These are phyloP conservation scores for Seriola rivoliana DNA, from an alignment of 2,113 vertebrate species.

Conservation along the genomic window DNA sequence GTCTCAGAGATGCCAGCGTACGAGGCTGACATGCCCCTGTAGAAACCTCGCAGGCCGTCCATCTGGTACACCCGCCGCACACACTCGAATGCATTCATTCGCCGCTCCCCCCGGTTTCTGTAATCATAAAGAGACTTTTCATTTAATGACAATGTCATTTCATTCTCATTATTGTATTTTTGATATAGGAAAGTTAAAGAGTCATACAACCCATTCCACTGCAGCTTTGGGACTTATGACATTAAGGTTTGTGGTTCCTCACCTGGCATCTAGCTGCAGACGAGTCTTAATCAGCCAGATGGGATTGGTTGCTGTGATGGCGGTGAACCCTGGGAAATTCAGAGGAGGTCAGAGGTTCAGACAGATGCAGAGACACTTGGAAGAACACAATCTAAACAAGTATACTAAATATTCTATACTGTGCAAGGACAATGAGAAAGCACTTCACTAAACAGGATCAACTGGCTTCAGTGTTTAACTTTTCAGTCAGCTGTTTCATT, in stretches of 20 bases:
- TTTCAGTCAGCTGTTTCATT: not conserved
- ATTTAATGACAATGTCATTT: not conserved
- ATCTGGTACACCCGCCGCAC: slow-evolving; percentile 92
- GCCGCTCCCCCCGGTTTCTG: slow-evolving; percentile 93
- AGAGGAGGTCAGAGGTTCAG: slow-evolving; percentile 80
- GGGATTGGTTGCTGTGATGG: slow-evolving; percentile 98
- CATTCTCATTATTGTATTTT: not conserved
- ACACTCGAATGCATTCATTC: slow-evolving; percentile 95
- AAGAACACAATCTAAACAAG: slow-evolving; percentile 53
- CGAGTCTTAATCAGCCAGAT: slow-evolving; percentile 99
- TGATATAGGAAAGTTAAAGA: not conserved
- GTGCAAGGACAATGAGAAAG: slow-evolving; percentile 63
- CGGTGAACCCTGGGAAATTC: slow-evolving; percentile 94
- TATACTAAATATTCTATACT: slow-evolving; percentile 38
- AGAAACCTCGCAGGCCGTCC: slow-evolving; percentile 95
- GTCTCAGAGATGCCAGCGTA: slow-evolving; percentile 99
- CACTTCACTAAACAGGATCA: slow-evolving; percentile 73
- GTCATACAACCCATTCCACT: not conserved
- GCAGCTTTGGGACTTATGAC: not conserved
- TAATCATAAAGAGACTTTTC: not conserved
- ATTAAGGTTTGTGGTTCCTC: slow-evolving; percentile 27
- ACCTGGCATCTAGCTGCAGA: slow-evolving; percentile 98
- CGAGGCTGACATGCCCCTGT: slow-evolving; percentile 97
- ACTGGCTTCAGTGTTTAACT: slow-evolving; percentile 24
- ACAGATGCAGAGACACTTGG: slow-evolving; percentile 52